Evolutionary conservation across 2,113 vertebrate genomes (phyloP), one percentile per base, ranked within the genome.

Genomic region (Hydrolagus affinis): DNA sequence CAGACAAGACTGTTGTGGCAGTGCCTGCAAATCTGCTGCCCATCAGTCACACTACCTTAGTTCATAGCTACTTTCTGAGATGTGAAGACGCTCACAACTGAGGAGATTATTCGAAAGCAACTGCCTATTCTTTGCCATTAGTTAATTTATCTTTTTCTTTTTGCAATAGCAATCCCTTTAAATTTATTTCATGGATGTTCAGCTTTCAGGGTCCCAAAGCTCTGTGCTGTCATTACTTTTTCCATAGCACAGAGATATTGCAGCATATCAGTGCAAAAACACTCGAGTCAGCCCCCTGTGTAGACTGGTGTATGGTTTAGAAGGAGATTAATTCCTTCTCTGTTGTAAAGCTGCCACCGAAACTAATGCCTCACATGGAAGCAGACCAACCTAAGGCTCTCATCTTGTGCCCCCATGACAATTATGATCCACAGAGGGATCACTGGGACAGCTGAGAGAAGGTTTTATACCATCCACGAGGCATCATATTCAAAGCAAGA

Each of bases 41-140:
- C 87, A 86, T 90, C 90, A 91, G 87, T 90, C 89, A 88, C 86
- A 87, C 87, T 90, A 86, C 86, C 87, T 86, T 14, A 90, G 85
- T 62, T 88, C 85, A 88, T 86, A 87, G 75, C 87, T 86, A 87
- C 85, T 86, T 87, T 88, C 73, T 83, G 86, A 90, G 88, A 86
- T 87, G 88, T 86, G 85, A 90, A 87, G 88, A 85, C 9, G 85
- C 56, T 76, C 85, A 86, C 80, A 44, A 8, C 86, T 3, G 85
- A 86, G 75, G 85, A 12, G 21, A 28, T 76, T 56, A 69, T 88
- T 87, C 87, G 71, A 87, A 89, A 89, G 85, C 86, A 87, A 78
- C 85, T 69, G 77, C 69, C 87, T 87, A 85, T 64, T 88, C 86
- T 86, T 86, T 85, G 85, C 75, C 85, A 1, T 3, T 70, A n/a